A percentile compares a stretch with the other conserved stretches of the same genome.
Conservation (phyloP, 2,113 vertebrate genomes). For the Aleadryas rufinucha region DNA sequence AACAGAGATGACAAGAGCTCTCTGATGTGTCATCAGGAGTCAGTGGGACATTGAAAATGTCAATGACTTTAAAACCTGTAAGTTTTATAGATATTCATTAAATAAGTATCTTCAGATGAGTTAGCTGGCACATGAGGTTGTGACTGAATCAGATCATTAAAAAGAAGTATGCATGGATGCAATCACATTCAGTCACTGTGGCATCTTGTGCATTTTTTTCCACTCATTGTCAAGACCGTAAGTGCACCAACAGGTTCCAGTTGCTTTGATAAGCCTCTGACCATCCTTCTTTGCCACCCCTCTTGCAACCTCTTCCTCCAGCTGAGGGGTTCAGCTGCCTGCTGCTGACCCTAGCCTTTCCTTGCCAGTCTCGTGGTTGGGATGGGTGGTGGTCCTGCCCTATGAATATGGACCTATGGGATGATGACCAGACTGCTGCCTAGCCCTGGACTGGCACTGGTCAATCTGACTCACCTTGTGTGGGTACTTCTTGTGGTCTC, state of each 20-base stretch:
- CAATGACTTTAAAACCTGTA: not conserved
- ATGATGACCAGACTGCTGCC: not conserved
- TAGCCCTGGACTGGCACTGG: not conserved
- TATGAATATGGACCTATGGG: fast-evolving
- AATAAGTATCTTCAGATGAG: not conserved
- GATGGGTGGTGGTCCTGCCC: not conserved
- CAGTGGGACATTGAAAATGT: not conserved
- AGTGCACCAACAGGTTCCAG: not conserved
- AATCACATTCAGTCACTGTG: not conserved
- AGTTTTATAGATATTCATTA: not conserved
- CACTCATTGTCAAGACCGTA: fast-evolving
- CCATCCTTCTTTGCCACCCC: not conserved
- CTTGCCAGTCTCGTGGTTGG: not conserved
- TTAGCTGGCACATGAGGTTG: not conserved
- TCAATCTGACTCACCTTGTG: not conserved
- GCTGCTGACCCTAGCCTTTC: not conserved
- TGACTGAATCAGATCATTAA: not conserved
- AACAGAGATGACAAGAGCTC: not conserved
- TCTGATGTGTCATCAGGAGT: not conserved
- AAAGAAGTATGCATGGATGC: not conserved
- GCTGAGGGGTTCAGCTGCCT: not conserved
- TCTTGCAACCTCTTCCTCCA: not conserved
- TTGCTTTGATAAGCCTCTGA: not conserved
- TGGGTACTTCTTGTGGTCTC: fast-evolving
- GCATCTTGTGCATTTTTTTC: not conserved